Percentiles rank a stretch among this genome's conserved stretches.
These are phyloP conservation scores for Polyploca ridens DNA, from an alignment of 2,888 invertebrate species.

Conservation along the genomic window DNA sequence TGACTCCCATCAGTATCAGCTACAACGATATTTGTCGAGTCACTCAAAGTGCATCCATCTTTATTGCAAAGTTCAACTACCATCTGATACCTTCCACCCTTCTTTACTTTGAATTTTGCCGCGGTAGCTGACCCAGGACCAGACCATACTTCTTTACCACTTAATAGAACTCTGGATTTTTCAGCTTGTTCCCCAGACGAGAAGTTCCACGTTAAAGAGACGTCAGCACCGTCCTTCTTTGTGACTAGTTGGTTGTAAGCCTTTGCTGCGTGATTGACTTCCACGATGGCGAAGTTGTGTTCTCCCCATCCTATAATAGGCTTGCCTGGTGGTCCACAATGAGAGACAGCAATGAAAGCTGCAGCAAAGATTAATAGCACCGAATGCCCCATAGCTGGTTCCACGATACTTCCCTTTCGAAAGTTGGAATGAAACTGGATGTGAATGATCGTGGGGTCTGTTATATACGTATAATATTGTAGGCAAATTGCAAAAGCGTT, in stretches of 20 bases:
- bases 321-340: slow-evolving; percentile 71
- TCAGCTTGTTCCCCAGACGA: slow-evolving; percentile 77
- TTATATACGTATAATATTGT: neutral
- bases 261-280: slow-evolving; percentile 80
- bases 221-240: slow-evolving; percentile 71
- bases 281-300: slow-evolving; percentile 74
- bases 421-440: slow-evolving; percentile 68
- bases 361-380: slow-evolving; percentile 60
- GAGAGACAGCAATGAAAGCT: slow-evolving; percentile 50
- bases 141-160: slow-evolving; percentile 71
- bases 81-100: slow-evolving; percentile 77
- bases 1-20: slow-evolving; percentile 82
- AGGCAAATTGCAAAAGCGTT: neutral
- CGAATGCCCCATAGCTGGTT: slow-evolving; percentile 68
- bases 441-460: slow-evolving; percentile 47
- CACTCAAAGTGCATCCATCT: slow-evolving; percentile 74
- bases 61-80: slow-evolving; percentile 72
- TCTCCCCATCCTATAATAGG: slow-evolving; percentile 79
- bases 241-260: slow-evolving; percentile 79
- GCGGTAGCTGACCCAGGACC: slow-evolving; percentile 64
- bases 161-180: slow-evolving; percentile 63
- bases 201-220: slow-evolving; percentile 76
- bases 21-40: slow-evolving; percentile 72
- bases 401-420: slow-evolving; percentile 59
- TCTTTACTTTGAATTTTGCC: slow-evolving; percentile 75